Percentiles rank a stretch among this genome's conserved stretches.
Evolutionary conservation across 2,888 invertebrate species (phyloP).

Genomic region (Cactoblastis cactorum): DNA sequence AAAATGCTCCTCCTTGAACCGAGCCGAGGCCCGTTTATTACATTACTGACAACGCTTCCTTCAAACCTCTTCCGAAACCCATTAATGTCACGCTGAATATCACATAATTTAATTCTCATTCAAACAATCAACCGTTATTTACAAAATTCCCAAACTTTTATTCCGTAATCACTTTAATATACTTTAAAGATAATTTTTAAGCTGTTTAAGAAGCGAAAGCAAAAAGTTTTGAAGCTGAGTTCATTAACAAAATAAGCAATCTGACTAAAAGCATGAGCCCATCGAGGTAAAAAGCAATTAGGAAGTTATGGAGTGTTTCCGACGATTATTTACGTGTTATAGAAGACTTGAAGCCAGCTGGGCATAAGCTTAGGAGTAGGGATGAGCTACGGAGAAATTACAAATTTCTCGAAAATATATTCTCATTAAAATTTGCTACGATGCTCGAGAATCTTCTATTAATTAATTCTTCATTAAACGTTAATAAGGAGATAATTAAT

Average conservation of each 20-base stretch:
- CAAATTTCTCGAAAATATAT: too few species aligned
- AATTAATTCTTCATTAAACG: too few species aligned
- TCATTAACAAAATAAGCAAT: conserved; percentile 74
- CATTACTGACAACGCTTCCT: conserved; percentile 9
- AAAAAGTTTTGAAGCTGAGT: conserved; percentile 57
- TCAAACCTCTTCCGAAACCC: conserved; percentile 11
- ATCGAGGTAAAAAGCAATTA: conserved; percentile 68
- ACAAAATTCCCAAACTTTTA: conserved; percentile 24
- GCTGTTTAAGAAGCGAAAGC: conserved; percentile 48
- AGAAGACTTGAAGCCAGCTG: conserved; percentile 33
- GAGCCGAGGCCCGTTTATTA: conserved; percentile 1
- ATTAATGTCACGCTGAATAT: conserved; percentile 9
- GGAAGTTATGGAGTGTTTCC: conserved; percentile 63
- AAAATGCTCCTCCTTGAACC: conserved; percentile 4
- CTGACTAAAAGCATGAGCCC: conserved; percentile 65
- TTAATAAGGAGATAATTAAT: too few species aligned
- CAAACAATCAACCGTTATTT: conserved; percentile 12
- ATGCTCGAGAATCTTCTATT: too few species aligned
- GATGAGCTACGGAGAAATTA: too few species aligned
- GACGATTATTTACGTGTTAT: conserved; percentile 58
- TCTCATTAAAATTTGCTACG: too few species aligned
- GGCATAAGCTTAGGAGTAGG: conserved; percentile 24
- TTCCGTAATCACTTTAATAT: conserved; percentile 38
- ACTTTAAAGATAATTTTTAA: conserved; percentile 43
- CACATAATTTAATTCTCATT: conserved; percentile 8